Conservation (phyloP, 2,797 vertebrate species). For the Diceros bicornis region DNA sequence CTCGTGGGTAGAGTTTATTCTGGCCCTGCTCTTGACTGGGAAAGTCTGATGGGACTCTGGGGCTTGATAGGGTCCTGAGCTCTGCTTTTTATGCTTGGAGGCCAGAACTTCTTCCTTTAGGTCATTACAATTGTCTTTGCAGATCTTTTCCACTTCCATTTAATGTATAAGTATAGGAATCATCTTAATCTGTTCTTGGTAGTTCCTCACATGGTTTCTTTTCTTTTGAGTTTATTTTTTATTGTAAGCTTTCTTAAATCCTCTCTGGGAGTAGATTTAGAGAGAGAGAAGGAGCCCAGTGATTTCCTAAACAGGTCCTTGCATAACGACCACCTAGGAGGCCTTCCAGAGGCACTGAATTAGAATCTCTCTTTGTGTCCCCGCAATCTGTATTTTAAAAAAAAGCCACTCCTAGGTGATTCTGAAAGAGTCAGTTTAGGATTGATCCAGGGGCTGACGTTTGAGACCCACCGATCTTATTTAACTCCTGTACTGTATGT, state of each 20-base stretch:
- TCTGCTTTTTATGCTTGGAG: neutral
- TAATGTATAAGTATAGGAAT: neutral
- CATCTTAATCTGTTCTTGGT: conserved; percentile 31
- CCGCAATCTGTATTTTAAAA: neutral
- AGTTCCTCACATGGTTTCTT: conserved; percentile 51
- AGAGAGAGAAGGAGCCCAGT: neutral
- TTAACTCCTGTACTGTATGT: neutral
- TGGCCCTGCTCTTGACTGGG: neutral
- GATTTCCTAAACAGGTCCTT: conserved; percentile 26
- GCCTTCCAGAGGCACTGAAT: neutral
- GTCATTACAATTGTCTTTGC: neutral
- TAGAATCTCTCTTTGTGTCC: neutral
- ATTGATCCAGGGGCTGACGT: neutral
- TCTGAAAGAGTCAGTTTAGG: neutral
- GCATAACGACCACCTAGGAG: neutral
- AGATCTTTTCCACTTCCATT: conserved; percentile 28
- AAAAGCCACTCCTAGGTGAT: neutral
- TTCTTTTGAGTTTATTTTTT: conserved; percentile 52
- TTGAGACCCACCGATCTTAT: conserved; percentile 42
- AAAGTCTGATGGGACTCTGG: neutral
- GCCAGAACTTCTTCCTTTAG: neutral
- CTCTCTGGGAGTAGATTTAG: conserved; percentile 33
- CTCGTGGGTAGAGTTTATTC: neutral
- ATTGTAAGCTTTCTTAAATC: conserved; percentile 41
- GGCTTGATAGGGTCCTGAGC: neutral